Base-by-base conservation (phyloP, 1,140 invertebrate genomes). In the Liolophura sinensis region DNA sequence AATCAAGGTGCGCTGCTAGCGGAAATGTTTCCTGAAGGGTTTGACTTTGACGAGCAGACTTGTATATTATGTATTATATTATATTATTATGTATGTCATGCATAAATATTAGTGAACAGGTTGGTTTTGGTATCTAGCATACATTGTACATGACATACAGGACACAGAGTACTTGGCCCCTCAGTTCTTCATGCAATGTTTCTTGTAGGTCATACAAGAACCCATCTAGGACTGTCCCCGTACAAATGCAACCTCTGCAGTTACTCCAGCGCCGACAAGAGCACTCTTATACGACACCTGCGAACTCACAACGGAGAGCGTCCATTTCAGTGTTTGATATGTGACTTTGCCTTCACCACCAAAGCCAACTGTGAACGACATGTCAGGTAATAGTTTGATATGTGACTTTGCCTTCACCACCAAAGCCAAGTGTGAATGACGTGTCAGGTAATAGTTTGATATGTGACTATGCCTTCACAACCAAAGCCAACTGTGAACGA, bases 271-370 rank as follows among this genome's bases (percentile, higher is more conserved):
- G 66, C 77, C 18, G 80, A 82, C 67, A 82, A 82, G 67, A 92
- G 92, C 14, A 94, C 94, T 0, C 80, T 98, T 3, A 89, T 93
- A 3, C 90, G 82, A 6, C 82, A 83, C 72, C 69, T 82, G 27
- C 70, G 81, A 9, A 82, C 78, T 3, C 96, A 98, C 84, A 97
- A 96, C 78, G 95, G 95, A 0, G 95, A 97, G 75, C 87, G 95
- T 6, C 96, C 96, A 0, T 98, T 94, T 77, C 93, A 97, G 78
- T 98, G 96, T 78, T 89, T 90, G 0, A 88, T 97, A 1, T 98
- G 96, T 82, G 93, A 94, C 73, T 97, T 94, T 74, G 94, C 95
- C 1, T 98, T 98, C 82, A 98, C 96, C 1, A 98, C 96, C 0
- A 97, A 98, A 80, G 93, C 40, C 90, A 98, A 87, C 87, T 98